Base-by-base conservation (phyloP, 2,888 invertebrate species). In the Calameuta filiformis region DNA sequence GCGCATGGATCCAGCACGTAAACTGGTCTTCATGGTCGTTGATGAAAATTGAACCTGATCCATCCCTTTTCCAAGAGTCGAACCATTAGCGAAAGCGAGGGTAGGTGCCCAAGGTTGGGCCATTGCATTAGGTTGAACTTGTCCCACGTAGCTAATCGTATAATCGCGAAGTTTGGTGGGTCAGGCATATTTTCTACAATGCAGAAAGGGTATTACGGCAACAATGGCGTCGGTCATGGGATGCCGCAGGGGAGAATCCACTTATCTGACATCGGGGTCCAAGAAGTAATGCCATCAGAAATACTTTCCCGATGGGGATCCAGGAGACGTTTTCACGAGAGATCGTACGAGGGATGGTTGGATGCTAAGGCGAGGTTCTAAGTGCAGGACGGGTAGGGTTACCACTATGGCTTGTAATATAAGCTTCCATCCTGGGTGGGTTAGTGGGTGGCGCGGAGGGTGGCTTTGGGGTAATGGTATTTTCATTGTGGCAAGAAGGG, bases 381-480 rank as follows among this genome's bases (percentile, higher is more conserved):
- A 88, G 88, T 87, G 89, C 89, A 88, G 77, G 83, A 81, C 83
- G 85, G 87, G 83, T 88, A 88, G 85, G 86, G 87, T 89, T 89
- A 89, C 89, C 89, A 87, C 87, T 87, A 88, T 86, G 85, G 85
- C 82, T 81, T 86, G 89, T 89, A 89, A 89, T 86, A 87, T 87
- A 88, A 89, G 40, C 40, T 40, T 85, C 86, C 85, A 30, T 71
- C 30, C 30, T 71, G 31, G 71, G 82, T 79, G 82, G 78, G 81
- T 80, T 83, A 79, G 75, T 77, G 79, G 75, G 77, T 73, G 78
- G 35, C n/a, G 75, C 35, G 9, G 73, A 73, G 77, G 68, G 76
- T 56, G 79, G 77, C 69, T 56, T 35, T 75, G 73, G 76, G 71
- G 76, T 85, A 85, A 85, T 86, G 86, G 84, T 84, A 85, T 85